Percentiles rank a stretch among this genome's conserved stretches.
Evolutionary conservation across 2,888 invertebrate species (phyloP).

Genomic region (Tetanocera ferruginea): DNA sequence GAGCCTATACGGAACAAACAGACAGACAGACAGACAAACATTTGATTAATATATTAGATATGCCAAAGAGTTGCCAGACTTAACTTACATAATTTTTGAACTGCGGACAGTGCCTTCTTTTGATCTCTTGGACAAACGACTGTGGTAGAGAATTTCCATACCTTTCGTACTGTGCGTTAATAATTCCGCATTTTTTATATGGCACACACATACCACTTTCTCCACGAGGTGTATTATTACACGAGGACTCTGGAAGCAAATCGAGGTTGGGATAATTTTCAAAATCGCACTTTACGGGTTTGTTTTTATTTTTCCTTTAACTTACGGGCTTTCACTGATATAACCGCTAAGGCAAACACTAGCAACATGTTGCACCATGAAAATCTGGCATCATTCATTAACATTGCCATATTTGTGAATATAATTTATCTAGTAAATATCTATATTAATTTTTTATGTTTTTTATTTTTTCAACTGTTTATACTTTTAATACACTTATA

Average conservation of each 20-base stretch:
- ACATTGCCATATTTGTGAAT: no score
- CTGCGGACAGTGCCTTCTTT: not conserved
- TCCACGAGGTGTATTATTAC: conserved; percentile 42
- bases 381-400: not conserved
- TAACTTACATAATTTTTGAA: not conserved
- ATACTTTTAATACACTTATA: no score
- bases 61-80: no score
- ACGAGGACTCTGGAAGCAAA: conserved; percentile 40
- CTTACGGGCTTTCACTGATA: conserved; percentile 3
- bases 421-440: no score
- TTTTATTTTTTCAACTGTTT: no score
- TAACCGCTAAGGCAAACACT: not conserved
- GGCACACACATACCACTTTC: conserved; percentile 45
- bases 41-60: no score
- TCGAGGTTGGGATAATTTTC: no score
- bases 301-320: not conserved
- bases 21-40: no score
- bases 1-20: no score
- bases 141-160: conserved; percentile 41
- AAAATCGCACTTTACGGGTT: no score
- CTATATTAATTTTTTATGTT: no score
- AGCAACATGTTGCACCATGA: not conserved
- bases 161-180: conserved; percentile 21
- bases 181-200: conserved; percentile 42
- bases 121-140: conserved; percentile 35